A percentile compares a stretch with the other conserved stretches of the same genome.
phyloP scores from a whole-genome alignment of 1,140 invertebrate species.

The Samia ricini region DNA sequence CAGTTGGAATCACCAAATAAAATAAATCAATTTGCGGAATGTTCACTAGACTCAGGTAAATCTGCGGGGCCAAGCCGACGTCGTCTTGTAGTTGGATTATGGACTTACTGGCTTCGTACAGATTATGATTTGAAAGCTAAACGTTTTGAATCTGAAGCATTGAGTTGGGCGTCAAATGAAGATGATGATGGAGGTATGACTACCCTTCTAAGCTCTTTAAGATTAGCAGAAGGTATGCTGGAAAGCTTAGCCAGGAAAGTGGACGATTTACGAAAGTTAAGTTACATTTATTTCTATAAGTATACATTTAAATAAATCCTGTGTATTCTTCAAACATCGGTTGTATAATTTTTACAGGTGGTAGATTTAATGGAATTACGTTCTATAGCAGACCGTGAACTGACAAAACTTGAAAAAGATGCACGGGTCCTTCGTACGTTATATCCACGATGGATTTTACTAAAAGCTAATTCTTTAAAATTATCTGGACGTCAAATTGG shows the following conservation, averaged over 20 bases:
- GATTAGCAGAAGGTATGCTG: slow-evolving; percentile 65
- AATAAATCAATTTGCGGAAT: slow-evolving; percentile 55
- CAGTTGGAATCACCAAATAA: slow-evolving; percentile 57
- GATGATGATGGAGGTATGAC: slow-evolving; percentile 45
- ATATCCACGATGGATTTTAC: slow-evolving; percentile 51
- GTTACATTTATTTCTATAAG: neutral
- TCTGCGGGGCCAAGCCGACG: slow-evolving; percentile 39
- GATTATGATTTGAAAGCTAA: slow-evolving; percentile 49
- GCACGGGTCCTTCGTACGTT: slow-evolving; percentile 37
- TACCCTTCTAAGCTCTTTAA: slow-evolving; percentile 48
- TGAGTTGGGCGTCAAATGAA: slow-evolving; percentile 42
- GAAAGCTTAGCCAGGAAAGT: slow-evolving; percentile 67
- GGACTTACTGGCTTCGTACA: slow-evolving; percentile 64
- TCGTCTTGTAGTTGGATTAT: slow-evolving; percentile 50
- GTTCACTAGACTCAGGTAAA: slow-evolving; percentile 37
- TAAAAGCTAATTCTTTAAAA: slow-evolving; percentile 48
- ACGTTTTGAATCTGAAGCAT: slow-evolving; percentile 55
- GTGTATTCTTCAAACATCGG: neutral
- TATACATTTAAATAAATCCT: neutral
- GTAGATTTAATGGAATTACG: slow-evolving; percentile 66
- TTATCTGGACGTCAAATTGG: slow-evolving; percentile 46
- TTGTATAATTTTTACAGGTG: slow-evolving; percentile 34
- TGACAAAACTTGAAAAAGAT: slow-evolving; percentile 52
- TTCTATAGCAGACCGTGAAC: slow-evolving; percentile 57
- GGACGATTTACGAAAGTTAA: slow-evolving; percentile 62